phyloP scores from a whole-genome alignment of 2,113 vertebrate genomes.

The Plotosus lineatus region DNA sequence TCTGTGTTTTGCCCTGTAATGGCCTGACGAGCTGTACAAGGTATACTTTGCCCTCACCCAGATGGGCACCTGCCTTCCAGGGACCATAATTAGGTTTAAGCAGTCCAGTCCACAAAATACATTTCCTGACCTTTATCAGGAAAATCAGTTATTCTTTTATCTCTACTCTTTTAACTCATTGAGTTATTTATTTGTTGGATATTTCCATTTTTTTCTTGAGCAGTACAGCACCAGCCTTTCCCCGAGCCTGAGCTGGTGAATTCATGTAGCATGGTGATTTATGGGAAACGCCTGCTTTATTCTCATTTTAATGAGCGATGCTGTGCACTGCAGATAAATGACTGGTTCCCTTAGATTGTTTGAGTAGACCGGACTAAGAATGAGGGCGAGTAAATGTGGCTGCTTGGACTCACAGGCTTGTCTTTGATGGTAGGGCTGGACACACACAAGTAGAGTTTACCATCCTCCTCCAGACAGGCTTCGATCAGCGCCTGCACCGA shows the following conservation, averaged over 20 bases:
- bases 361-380: background rate
- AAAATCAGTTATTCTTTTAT: background rate
- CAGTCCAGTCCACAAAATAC: too few species aligned
- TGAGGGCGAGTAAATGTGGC: background rate
- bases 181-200: background rate
- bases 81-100: too few species aligned
- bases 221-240: background rate
- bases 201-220: background rate
- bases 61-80: too few species aligned
- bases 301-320: background rate
- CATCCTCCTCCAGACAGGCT: constrained; percentile 95
- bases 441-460: constrained; percentile 96
- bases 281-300: background rate
- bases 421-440: constrained; percentile 99
- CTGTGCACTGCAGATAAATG: background rate
- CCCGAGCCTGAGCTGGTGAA: background rate
- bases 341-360: background rate
- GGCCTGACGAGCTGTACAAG: too few species aligned
- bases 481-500: constrained; percentile 97
- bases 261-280: background rate
- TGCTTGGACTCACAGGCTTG: constrained; percentile 87
- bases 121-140: background rate
- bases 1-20: too few species aligned
- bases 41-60: too few species aligned
- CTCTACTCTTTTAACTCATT: background rate